Evolutionary conservation across 2,113 vertebrate species (phyloP).

Genomic region (Hydrochoerus hydrochaeris): DNA sequence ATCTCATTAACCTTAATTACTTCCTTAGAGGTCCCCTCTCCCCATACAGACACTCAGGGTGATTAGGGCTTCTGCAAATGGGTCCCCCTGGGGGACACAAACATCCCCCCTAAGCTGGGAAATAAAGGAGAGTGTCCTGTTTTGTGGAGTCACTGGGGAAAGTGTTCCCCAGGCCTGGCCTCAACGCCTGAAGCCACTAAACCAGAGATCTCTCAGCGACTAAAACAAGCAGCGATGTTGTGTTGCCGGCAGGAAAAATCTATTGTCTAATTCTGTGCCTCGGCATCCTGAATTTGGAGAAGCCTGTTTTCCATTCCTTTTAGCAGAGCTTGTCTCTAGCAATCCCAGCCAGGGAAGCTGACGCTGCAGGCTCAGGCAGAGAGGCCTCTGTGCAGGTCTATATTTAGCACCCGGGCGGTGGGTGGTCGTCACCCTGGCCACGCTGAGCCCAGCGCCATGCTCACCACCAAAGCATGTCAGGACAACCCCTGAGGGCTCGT

Average conservation of each 20-base stretch:
- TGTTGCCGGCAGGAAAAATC: slow-evolving; percentile 30
- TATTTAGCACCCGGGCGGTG: slow-evolving; percentile 69
- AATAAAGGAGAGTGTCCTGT: too few species aligned
- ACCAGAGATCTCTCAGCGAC: neutral
- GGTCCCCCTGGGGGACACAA: neutral
- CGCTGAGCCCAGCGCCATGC: neutral
- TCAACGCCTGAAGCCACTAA: neutral
- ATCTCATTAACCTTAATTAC: neutral
- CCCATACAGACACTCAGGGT: neutral
- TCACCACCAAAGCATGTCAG: neutral
- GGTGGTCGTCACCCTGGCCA: slow-evolving; percentile 19
- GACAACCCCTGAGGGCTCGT: slow-evolving; percentile 31
- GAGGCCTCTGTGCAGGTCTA: slow-evolving; percentile 21
- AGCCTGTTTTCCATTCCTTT: slow-evolving; percentile 24
- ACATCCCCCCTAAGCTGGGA: too few species aligned
- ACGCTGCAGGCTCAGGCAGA: neutral
- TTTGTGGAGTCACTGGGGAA: neutral
- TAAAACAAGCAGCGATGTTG: neutral
- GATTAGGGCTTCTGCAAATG: neutral
- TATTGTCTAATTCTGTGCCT: neutral
- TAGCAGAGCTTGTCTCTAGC: slow-evolving; percentile 36
- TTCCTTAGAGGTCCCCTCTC: neutral
- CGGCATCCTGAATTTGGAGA: neutral
- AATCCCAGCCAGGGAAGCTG: slow-evolving; percentile 16
- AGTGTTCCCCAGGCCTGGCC: neutral